These are phyloP conservation scores for Brachionus rotundiformis DNA, from an alignment of 1,140 invertebrate genomes.

Conservation along the genomic window DNA sequence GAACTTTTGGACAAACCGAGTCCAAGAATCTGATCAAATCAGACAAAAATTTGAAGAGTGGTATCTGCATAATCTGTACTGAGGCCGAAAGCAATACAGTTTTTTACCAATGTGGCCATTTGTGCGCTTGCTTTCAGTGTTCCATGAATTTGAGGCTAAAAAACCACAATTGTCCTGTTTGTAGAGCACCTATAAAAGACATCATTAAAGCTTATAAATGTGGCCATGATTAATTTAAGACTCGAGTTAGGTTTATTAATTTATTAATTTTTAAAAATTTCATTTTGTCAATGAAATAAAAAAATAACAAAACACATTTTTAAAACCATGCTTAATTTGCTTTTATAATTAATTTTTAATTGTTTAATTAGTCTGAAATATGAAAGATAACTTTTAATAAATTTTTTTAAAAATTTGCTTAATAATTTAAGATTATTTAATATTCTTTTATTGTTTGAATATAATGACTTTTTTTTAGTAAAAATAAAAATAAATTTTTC, in stretches of 20 bases:
- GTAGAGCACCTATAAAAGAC: conserved; percentile 62
- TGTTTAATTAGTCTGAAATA: too few relatives aligned
- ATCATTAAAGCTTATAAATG: conserved; percentile 60
- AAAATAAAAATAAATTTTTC: too few relatives aligned
- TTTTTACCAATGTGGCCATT: conserved; percentile 63
- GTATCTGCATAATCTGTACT: conserved; percentile 61
- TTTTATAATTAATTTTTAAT: too few relatives aligned
- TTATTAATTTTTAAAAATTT: background rate
- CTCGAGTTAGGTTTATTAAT: too few relatives aligned
- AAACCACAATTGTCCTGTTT: conserved; percentile 59
- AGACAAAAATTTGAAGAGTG: conserved; percentile 57
- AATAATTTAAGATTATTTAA: too few relatives aligned
- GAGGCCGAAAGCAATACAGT: conserved; percentile 60
- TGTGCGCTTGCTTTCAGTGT: conserved; percentile 62
- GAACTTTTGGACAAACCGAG: conserved; percentile 40
- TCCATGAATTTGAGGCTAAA: conserved; percentile 57
- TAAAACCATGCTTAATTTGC: too few relatives aligned
- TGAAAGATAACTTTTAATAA: too few relatives aligned
- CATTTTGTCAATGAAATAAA: background rate
- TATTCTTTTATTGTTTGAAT: too few relatives aligned
- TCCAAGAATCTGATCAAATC: background rate
- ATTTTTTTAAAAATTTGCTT: too few relatives aligned
- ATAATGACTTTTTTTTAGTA: too few relatives aligned
- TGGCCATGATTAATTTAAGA: conserved; percentile 53
- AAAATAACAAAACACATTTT: too few relatives aligned